Evolutionary conservation across 1,140 invertebrate genomes (phyloP), one percentile per base, ranked within the genome.

Genomic region (Drosophila azteca): DNA sequence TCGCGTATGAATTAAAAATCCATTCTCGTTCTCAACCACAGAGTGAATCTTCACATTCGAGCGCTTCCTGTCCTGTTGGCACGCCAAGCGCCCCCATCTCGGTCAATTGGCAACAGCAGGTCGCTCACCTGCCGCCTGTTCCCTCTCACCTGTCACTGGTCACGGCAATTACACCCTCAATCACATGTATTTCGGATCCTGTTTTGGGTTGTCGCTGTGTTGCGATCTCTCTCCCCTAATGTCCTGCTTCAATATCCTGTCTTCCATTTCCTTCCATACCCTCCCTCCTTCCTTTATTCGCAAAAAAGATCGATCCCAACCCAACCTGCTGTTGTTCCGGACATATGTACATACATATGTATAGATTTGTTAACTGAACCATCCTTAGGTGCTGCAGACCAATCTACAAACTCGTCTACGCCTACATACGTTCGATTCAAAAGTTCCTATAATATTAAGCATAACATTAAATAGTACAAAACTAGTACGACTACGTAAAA

Each of bases 361-460:
- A 31, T 53, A n/a, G 15, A 43, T 15, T 5, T 44, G 8, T 39
- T 5, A 39, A 39, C 35, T 39, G 17, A 29, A 41, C 41, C 17
- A 43, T 50, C n/a, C 20, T 5, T 44, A 83, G 79, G 61, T 78
- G 61, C 53, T 60, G 61, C 61, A 79, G 53, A 31, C 70, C 51
- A 71, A 52, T 66, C 63, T 66, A 58, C 50, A 24, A 77, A 59
- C 49, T 68, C 64, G 46, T 60, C 39, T 46, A 66, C 52, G 54
- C 60, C 50, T 45, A 54, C 48, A 63, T 71, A 51, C 70, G 39
- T 48, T 75, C 63, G 75, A 76, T 70, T 76, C 9, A 73, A 58
- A 83, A 87, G 83, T 88, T 87, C 83, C 83, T 87, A 88, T 87
- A 85, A 81, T 54, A 72, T 73, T 77, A 74, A 67, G 52, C 15